phyloP scores from a whole-genome alignment of 1,140 invertebrate genomes.

The Drosophila chauvacae region DNA sequence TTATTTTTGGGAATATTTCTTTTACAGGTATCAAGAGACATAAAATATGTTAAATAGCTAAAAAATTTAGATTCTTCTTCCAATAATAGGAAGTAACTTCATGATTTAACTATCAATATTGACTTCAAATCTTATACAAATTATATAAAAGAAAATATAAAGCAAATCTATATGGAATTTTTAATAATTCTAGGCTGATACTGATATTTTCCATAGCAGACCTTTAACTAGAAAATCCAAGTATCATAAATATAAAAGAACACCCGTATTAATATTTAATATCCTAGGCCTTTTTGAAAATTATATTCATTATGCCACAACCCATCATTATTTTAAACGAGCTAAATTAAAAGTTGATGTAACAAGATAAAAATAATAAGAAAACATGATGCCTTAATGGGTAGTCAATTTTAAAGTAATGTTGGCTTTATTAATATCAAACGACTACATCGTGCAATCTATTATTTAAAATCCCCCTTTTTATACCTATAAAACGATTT shows the following conservation, averaged over 20 bases:
- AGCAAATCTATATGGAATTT: not conserved
- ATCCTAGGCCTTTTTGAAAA: constrained; percentile 7
- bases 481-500: not conserved
- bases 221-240: not conserved
- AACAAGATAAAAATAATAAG: constrained; percentile 24
- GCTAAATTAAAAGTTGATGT: constrained; percentile 13
- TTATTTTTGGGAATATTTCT: constrained; percentile 28
- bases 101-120: not conserved
- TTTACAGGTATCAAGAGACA: constrained; percentile 1
- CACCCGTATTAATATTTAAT: constrained; percentile 1
- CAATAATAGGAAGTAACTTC: not conserved
- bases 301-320: constrained; percentile 24
- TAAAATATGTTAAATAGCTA: not conserved
- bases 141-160: not conserved
- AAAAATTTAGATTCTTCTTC: not conserved
- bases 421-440: constrained; percentile 10
- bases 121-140: not conserved
- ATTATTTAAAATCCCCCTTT: not conserved
- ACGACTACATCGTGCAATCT: not conserved
- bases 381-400: constrained; percentile 15
- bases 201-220: not conserved
- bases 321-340: constrained; percentile 29
- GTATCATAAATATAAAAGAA: not conserved
- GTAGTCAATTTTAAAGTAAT: constrained; percentile 2
- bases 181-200: not conserved